Evolutionary conservation across 1,140 invertebrate genomes (phyloP), one percentile per base, ranked within the genome.

Genomic region (Brachionus rotundiformis): DNA sequence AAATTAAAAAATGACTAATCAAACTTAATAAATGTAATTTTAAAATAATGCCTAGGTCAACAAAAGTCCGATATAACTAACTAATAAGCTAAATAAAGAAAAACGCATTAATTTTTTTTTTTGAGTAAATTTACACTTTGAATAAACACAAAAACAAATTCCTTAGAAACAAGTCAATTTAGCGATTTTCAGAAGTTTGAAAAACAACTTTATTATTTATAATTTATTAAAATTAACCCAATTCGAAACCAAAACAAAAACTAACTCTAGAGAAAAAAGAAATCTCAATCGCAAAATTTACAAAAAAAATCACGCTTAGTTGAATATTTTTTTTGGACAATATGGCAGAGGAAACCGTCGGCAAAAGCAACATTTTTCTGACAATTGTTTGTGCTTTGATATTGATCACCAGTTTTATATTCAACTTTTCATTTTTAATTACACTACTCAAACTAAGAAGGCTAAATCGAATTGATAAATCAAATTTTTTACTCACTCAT

Each of bases 401-500:
- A 39, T 25, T 79, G 19, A 49, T 79, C n/a, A 6, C 16, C 23
- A 59, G 47, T 39, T 79, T 79, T 39, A 79, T 79, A 25, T 63
- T 79, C 25, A 79, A 59, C n/a, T 79, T 79, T 39, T 36, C 76
- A 33, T 59, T 79, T 5, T 63, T 79, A 19, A 29, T 79, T 3
- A 79, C 76, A 29, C 27, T 79, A 11, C 23, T 79, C 11, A 79
- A 79, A 59, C 29, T 79, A 19, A 54, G 47, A 54, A 44, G 76
- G 0, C 27, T 59, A 1, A 59, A 79, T 79, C 76, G 47, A 19
- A 25, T 61, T 0, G 76, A 79, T 19, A 79, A 59, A 63, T 79
- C 76, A 31, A 79, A 79, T 41, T 79, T 36, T 63, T n/a, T 79
- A 19, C 36, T 79, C 33, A 79, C 76, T 59, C 76, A 79, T 79